phyloP scores from a whole-genome alignment of 2,797 vertebrate species.

The Dipus sagitta region DNA sequence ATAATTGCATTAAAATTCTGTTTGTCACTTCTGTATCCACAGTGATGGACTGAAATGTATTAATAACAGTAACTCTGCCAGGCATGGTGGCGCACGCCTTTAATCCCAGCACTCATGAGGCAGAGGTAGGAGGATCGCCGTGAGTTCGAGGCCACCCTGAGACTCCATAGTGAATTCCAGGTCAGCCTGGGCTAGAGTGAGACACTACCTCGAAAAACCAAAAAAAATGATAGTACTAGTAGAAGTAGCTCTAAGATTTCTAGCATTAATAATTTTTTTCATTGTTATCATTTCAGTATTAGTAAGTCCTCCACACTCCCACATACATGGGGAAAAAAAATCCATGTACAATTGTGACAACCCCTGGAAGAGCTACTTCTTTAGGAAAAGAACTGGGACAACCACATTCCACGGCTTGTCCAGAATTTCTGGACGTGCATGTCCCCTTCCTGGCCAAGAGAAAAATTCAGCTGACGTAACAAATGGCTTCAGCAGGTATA shows the following conservation, averaged over 20 bases:
- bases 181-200: no score
- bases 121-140: no score
- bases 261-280: not conserved
- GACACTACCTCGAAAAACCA: no score
- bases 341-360: not conserved
- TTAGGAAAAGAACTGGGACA: not conserved
- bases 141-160: no score
- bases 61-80: not conserved
- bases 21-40: conserved; percentile 1
- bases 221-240: not conserved
- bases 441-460: not conserved
- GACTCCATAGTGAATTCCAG: no score
- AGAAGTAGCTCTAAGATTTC: not conserved
- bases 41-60: conserved; percentile 7
- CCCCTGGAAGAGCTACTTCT: not conserved
- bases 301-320: conserved; percentile 1
- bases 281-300: conserved; percentile 42
- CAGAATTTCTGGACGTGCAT: conserved; percentile 17
- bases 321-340: not conserved
- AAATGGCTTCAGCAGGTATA: conserved; percentile 64
- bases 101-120: no score
- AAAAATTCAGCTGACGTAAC: conserved; percentile 22
- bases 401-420: not conserved
- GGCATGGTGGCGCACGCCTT: no score
- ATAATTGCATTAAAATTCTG: conserved; percentile 37